Percentiles rank a stretch among this genome's conserved stretches.
phyloP scores from a whole-genome alignment of 2,888 invertebrate species.

The Muschampia staudingeri region DNA sequence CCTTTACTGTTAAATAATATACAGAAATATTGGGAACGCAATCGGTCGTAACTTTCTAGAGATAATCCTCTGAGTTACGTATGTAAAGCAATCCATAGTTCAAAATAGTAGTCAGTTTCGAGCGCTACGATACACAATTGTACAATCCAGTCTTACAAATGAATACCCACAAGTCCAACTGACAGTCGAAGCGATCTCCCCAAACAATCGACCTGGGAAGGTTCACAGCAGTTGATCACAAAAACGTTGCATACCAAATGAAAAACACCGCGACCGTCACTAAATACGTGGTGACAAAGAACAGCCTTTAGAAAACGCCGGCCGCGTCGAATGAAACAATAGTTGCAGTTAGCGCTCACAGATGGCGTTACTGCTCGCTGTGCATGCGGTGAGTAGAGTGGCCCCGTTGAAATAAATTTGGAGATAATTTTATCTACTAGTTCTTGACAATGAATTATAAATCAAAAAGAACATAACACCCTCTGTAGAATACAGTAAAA shows the following conservation, averaged over 20 bases:
- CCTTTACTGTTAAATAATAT: no score
- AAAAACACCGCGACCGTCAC: conserved; percentile 86
- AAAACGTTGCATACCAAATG: conserved; percentile 84
- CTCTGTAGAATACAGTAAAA: no score
- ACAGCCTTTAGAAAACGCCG: conserved; percentile 77
- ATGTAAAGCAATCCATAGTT: not conserved
- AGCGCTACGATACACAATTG: not conserved
- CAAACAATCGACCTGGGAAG: conserved; percentile 41
- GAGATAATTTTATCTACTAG: no score
- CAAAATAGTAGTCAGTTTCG: not conserved
- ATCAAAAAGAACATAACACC: no score
- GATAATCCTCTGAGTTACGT: no score
- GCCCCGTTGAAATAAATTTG: not conserved
- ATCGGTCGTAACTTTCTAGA: no score
- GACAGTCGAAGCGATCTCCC: conserved; percentile 39
- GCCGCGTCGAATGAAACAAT: conserved; percentile 87
- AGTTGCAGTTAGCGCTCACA: conserved; percentile 87
- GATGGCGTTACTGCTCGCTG: conserved; percentile 90
- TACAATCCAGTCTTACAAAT: not conserved
- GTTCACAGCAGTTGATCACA: conserved; percentile 71
- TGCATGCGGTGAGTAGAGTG: conserved; percentile 62
- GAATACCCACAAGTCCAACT: conserved; percentile 50
- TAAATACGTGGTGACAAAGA: conserved; percentile 79
- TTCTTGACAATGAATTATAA: no score
- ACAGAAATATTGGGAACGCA: no score